Evolutionary conservation across 2,797 vertebrate species (phyloP), one percentile per base, ranked within the genome.

Genomic region (Gymnothorax javanicus): DNA sequence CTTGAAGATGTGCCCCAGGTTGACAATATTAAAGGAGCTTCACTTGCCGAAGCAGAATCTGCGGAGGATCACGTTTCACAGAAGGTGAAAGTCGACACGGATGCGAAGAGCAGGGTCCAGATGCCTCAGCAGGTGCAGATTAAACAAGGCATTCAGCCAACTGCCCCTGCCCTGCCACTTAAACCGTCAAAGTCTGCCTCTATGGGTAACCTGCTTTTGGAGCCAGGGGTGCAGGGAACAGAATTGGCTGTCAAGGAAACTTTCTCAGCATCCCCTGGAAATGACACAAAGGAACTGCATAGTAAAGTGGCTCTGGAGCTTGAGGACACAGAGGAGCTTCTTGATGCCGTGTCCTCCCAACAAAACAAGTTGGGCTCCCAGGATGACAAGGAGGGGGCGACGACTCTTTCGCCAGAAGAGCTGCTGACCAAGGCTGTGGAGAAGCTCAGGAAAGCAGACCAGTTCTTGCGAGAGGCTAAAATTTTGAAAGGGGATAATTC

Each of bases 361-460:
- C 90, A 93, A 89, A 90, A 69, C 85, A 93, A 81, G 85, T 69
- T 27, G 27, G 84, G 85, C 56, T 17, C 15, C 89, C 79, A 83
- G 75, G 83, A 43, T 84, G 83, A 59, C 4, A 89, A 91, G 87
- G 89, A 83, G 7, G 94, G 90, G 33, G 43, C 1, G 82, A 9
- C 56, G 82, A 82, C 7, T 11, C 27, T 52, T 1, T 64, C 27
- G 2, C 94, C 97, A 0, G 96, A 96, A 90, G 91, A 94, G 0
- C 93, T 99, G 91, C 96, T 99, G 87, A 93, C 94, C 43, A 93
- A 96, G 89, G 97, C 98, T 25, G 95, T 98, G 89, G 97, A 97
- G 90, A 97, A 98, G 92, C 95, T 99, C 89, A 94, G 92, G 89
- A 97, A 95, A 93, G 98, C 98, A 4, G 96, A 98, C 0, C 91